Percentiles rank a stretch among this genome's conserved stretches.
Conservation (phyloP, 2,888 invertebrate genomes). For the Hyppa rectilinea region DNA sequence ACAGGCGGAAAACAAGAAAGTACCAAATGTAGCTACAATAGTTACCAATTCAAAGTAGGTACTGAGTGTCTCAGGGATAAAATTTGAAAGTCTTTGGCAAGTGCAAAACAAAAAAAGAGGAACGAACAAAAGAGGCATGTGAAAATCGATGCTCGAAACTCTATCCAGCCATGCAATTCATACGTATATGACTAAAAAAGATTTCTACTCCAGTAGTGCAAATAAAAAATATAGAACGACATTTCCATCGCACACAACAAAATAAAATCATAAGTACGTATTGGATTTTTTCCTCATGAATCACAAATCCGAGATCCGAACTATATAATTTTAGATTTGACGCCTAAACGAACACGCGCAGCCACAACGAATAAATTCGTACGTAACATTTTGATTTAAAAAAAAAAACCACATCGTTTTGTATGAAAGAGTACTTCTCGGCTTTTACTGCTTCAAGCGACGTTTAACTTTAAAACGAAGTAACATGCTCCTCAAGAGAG, state of each 20-base stretch:
- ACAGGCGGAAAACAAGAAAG: neutral
- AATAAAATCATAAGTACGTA: slow-evolving; percentile 35
- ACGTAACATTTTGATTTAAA: slow-evolving; percentile 23
- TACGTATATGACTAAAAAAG: slow-evolving; percentile 11
- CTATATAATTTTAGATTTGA: slow-evolving; percentile 42
- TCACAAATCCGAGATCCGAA: slow-evolving; percentile 40
- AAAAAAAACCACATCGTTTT: slow-evolving; percentile 18
- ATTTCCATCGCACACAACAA: slow-evolving; percentile 12
- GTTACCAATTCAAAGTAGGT: neutral
- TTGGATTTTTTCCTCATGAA: slow-evolving; percentile 28
- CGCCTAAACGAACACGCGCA: slow-evolving; percentile 24
- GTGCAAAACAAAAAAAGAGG: slow-evolving; percentile 29
- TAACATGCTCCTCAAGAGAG: slow-evolving; percentile 49
- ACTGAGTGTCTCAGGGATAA: slow-evolving; percentile 19
- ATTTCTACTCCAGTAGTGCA: neutral
- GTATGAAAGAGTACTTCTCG: slow-evolving; percentile 30
- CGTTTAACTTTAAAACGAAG: slow-evolving; percentile 57
- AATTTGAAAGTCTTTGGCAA: slow-evolving; percentile 11
- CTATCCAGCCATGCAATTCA: slow-evolving; percentile 16
- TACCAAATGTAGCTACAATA: slow-evolving; percentile 11
- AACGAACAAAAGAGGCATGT: slow-evolving; percentile 31
- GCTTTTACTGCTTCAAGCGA: slow-evolving; percentile 39
- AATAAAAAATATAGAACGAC: slow-evolving; percentile 22
- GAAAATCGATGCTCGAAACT: slow-evolving; percentile 22
- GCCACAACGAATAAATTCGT: slow-evolving; percentile 14